Conservation (phyloP, 2,888 invertebrate species). For the Dynastes maya region DNA sequence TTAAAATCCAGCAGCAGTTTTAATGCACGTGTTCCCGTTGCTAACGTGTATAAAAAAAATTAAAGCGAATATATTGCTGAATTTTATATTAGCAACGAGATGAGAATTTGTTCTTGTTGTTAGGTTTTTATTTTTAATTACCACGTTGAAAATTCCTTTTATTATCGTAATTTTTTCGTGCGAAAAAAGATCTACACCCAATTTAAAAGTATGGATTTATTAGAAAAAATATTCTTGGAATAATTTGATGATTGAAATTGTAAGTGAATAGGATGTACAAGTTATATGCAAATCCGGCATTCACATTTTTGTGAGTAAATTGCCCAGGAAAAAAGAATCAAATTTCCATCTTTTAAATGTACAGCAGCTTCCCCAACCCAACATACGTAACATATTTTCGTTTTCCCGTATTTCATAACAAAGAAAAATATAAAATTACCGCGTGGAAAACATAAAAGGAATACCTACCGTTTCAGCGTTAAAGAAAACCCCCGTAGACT, state of each 20-base stretch:
- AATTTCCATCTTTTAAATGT: neutral
- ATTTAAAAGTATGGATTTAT: no score
- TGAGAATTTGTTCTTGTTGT: neutral
- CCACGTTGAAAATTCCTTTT: no score
- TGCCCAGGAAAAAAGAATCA: neutral
- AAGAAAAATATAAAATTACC: conserved; percentile 9
- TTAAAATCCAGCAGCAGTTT: neutral
- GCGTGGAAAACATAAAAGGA: conserved; percentile 14
- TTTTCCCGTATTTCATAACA: conserved; percentile 12
- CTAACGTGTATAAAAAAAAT: conserved; percentile 23
- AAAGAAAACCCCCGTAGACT: conserved; percentile 3
- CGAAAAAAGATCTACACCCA: no score
- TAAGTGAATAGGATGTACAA: neutral
- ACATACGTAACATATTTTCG: neutral
- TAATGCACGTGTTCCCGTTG: conserved; percentile 11
- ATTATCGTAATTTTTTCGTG: no score
- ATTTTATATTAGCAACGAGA: conserved; percentile 5
- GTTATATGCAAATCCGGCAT: no score
- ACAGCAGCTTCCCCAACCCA: neutral
- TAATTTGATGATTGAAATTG: neutral
- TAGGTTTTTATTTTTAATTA: conserved; percentile 2
- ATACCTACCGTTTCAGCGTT: conserved; percentile 5
- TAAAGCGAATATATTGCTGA: conserved; percentile 2
- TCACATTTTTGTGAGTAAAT: no score
- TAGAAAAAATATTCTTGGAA: no score